Base-by-base conservation (phyloP, 2,888 invertebrate genomes). In the Eutolmus rufibarbis region DNA sequence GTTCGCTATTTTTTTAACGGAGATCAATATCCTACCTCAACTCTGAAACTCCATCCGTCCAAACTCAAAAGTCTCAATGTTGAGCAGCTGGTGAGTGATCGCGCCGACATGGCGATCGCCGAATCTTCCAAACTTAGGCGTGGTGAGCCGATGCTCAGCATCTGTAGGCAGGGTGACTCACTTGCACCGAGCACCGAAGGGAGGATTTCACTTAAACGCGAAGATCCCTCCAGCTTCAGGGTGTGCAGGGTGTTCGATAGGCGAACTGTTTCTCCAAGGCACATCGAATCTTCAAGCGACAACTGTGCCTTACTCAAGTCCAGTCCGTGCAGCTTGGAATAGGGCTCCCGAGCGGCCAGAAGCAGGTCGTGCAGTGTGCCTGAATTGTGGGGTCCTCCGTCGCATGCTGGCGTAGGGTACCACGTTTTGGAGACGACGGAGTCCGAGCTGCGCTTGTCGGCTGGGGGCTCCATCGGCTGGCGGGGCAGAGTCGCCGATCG, bases 221-320 rank as follows among this genome's bases (percentile, higher is more conserved):
- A 94, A 57, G 94, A 93, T 2, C 94, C 94, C 89, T 94, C 94
- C 88, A 94, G 92, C 88, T 94, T 92, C 46, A 94, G 91, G 16
- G 94, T 94, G 89, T 94, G 94, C 89, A 94, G 91, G 88, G 93
- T 93, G 34, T 92, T 92, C 16, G 93, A 94, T 87, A 93, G 91
- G 74, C 94, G 91, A 85, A 94, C 93, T 40, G 94, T 94, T 90
- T 94, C 94, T 40, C 94, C 94, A 87, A 94, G 91, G 89, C 94
- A 94, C 90, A 94, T 93, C 34, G 94, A 93, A 90, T 94, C 94
- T 90, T 94, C 93, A 82, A 94, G 92, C 89, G 93, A 93, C 89
- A 94, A 90, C 88, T 94, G 93, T 90, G 94, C 94, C 90, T 94
- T 94, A 89, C 93, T 94, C 89, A 94, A 93, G 91, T 94, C 94